Percentiles rank a stretch among this genome's conserved stretches.
Evolutionary conservation across 2,888 invertebrate species (phyloP).

Genomic region (Drymonia ruficornis): DNA sequence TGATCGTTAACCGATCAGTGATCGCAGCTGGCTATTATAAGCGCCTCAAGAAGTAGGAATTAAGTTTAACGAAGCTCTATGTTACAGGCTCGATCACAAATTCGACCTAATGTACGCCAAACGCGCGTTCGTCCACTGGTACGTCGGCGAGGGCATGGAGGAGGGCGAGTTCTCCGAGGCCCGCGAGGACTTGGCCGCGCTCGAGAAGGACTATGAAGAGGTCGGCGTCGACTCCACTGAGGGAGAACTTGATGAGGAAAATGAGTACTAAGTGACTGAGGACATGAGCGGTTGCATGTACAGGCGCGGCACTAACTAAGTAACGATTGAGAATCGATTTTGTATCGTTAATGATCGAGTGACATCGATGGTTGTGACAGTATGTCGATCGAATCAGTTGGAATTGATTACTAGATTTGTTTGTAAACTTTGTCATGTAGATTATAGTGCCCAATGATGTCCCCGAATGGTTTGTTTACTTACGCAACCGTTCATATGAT

Average conservation of each 20-base stretch:
- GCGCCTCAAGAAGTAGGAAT: no score
- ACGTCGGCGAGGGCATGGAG: constrained; percentile 94
- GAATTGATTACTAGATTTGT: no score
- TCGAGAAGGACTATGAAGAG: constrained; percentile 92
- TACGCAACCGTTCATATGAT: constrained; percentile 8
- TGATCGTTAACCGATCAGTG: no score
- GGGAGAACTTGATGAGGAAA: constrained; percentile 88
- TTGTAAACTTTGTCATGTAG: no score
- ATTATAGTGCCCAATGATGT: no score
- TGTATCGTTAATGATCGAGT: constrained; percentile 1
- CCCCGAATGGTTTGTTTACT: no score
- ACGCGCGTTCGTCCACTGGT: constrained; percentile 98
- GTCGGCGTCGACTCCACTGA: constrained; percentile 91
- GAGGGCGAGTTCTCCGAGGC: constrained; percentile 95
- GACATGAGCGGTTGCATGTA: constrained; percentile 8
- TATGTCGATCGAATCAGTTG: no score
- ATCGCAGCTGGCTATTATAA: no score
- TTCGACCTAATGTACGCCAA: constrained; percentile 99
- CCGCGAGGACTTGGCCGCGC: constrained; percentile 92
- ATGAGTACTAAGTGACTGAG: constrained; percentile 84
- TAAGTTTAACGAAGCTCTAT: neutral
- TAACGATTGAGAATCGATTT: constrained; percentile 8
- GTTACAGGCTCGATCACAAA: constrained; percentile 93
- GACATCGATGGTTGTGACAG: neutral
- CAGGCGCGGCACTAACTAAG: constrained; percentile 6